Evolutionary conservation across 30 jellyfish, hydroid and myxozoan species (phyloP), one percentile per base, ranked within the genome.

Genomic region (Aurelia coerulea): DNA sequence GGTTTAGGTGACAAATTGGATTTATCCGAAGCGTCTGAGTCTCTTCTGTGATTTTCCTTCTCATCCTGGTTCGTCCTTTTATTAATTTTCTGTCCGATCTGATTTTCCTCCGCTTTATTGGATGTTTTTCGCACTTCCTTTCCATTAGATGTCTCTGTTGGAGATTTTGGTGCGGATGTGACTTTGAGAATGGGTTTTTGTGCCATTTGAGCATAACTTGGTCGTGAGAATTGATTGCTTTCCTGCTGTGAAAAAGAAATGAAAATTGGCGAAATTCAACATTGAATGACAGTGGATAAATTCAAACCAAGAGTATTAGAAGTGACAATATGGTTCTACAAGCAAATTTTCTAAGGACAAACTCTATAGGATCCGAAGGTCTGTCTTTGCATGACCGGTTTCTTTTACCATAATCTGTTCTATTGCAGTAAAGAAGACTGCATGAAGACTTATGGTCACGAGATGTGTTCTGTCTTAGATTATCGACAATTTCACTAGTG

Each of bases 151-250:
- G 59, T 52, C 54, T 84, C 88, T n/a, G 88, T 74, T 62, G 93
- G 84, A 13, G 93, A 60, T 33, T 73, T 84, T 11, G 88, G 58
- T 14, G 93, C 68, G 1, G 88, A 60, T 0, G 83, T n/a, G 16
- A 63, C 46, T 50, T 68, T 87, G 11, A 35, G 62, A 23, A 53
- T 78, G 7, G 99, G 98, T 83, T 86, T 95, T 70, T 95, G 99
- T 8, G 99, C 99, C 96, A 95, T 95, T 62, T 95, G 99, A 12
- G 99, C 99, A 72, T 95, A 95, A 64, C 99, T 95, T 41, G 90
- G 97, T 60, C 85, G 71, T 42, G 86, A 69, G 41, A 34, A 50
- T 39, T 41, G 63, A 56, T 51, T 62, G 68, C 62, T 51, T 37
- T 88, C 96, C 96, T 88, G 73, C 56, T 46, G 56, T 13, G 56